These are phyloP conservation scores for Pristiophorus japonicus DNA, from an alignment of 2,113 vertebrate species.

Conservation along the genomic window DNA sequence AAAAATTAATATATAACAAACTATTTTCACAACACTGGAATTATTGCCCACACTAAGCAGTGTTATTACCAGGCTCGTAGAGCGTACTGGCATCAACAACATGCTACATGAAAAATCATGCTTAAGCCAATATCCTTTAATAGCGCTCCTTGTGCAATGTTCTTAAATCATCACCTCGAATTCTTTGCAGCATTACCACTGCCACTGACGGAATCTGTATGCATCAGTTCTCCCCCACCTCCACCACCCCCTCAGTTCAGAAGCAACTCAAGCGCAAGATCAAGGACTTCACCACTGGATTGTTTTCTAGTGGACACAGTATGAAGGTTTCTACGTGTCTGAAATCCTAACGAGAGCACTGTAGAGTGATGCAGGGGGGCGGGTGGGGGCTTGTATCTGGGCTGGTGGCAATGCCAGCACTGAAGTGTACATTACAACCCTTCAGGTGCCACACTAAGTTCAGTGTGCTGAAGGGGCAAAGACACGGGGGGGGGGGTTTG, in stretches of 20 bases:
- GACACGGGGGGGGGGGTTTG: background rate
- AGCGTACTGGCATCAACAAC: background rate
- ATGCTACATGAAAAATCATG: background rate
- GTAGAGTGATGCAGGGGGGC: background rate
- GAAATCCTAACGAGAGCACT: background rate
- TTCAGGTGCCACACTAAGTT: background rate
- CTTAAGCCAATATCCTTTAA: background rate
- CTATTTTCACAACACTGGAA: background rate
- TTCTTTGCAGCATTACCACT: background rate
- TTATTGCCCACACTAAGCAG: background rate
- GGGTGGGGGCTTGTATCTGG: background rate
- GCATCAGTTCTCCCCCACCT: background rate
- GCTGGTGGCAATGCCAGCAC: background rate
- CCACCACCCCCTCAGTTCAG: background rate
- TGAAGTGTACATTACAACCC: background rate
- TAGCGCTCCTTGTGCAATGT: background rate
- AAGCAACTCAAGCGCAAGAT: background rate
- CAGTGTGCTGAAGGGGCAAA: background rate
- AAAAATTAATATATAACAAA: background rate
- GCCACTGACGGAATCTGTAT: background rate
- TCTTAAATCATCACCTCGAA: background rate
- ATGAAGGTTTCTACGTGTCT: background rate
- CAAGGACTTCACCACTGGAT: background rate
- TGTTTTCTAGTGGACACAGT: background rate
- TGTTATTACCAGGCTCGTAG: background rate